These are phyloP conservation scores for Dendrolimus punctatus DNA, from an alignment of 1,140 invertebrate genomes.

Conservation along the genomic window DNA sequence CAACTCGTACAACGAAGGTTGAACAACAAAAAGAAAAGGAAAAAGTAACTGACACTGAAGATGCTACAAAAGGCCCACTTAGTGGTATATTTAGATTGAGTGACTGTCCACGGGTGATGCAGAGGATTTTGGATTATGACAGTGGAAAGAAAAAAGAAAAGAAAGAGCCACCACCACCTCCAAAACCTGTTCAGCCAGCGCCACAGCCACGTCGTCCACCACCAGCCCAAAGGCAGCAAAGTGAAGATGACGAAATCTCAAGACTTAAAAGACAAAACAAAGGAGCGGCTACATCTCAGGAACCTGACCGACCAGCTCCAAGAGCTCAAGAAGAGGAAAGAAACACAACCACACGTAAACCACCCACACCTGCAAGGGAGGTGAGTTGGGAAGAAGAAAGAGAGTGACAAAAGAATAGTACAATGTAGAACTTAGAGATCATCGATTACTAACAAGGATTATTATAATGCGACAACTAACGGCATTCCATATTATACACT, in stretches of 20 bases:
- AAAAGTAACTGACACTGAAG: slow-evolving; percentile 90
- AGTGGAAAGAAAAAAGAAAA: slow-evolving; percentile 85
- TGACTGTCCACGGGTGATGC: slow-evolving; percentile 92
- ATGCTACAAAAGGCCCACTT: slow-evolving; percentile 88
- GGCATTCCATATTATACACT: slow-evolving; percentile 67
- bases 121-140: slow-evolving; percentile 87
- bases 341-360: slow-evolving; percentile 69
- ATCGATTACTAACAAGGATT: slow-evolving; percentile 62
- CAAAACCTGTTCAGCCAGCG: slow-evolving; percentile 71
- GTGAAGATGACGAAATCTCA: slow-evolving; percentile 92
- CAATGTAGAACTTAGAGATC: slow-evolving; percentile 53
- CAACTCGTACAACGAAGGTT: slow-evolving; percentile 72
- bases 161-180: slow-evolving; percentile 71
- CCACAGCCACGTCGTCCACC: slow-evolving; percentile 60
- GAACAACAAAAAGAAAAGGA: slow-evolving; percentile 80
- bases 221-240: slow-evolving; percentile 79
- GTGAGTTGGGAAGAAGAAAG: slow-evolving; percentile 77
- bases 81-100: slow-evolving; percentile 91
- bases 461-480: slow-evolving; percentile 46
- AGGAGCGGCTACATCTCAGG: slow-evolving; percentile 74
- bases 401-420: slow-evolving; percentile 39
- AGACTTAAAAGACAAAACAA: slow-evolving; percentile 93
- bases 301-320: slow-evolving; percentile 52
- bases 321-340: slow-evolving; percentile 72
- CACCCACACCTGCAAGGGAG: slow-evolving; percentile 76